Base-by-base conservation (phyloP, 2,113 vertebrate species). In the Ia io region DNA sequence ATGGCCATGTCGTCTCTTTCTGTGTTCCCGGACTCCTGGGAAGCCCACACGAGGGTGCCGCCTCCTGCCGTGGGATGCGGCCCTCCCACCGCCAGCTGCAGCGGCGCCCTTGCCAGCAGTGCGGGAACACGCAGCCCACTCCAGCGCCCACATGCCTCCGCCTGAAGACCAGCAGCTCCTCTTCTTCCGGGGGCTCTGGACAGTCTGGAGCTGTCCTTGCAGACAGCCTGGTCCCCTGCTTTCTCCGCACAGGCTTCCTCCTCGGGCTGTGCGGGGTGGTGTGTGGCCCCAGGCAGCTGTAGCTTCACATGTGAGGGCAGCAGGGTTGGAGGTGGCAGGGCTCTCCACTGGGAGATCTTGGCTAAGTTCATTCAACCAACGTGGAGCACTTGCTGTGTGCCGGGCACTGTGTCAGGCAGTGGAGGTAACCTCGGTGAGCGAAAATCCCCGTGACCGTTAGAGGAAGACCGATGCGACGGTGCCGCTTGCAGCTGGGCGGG, bases 61-160 rank as follows among this genome's bases (percentile, higher is more conserved):
- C 89, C 94, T 96, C 40, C 83, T 95, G 37, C 85, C 91, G 95
- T 95, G 84, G 96, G 95, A 84, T 11, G 42, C 49, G 74, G 69
- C 56, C 83, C 96, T 97, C 96, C 96, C 91, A 97, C 95, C 70
- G 49, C 91, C 95, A 95, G 96, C 97, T 97, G 97, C 93, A 90
- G 95, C 63, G 30, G 53, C 90, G 59, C 51, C 88, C 91, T 93
- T 67, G 59, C 93, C 87, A 95, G 95, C 84, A 69, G 2, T 91
- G 76, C 40, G 0, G 93, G 96, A 97, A 97, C 95, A 94, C 23
- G 80, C 95, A 94, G 94, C 97, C 96, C 96, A 96, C 96, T 42
- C 71, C 88, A 59, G 61, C 79, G 90, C 97, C 95, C 90, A 94
- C 96, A 90, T 80, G 93, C 87, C 78, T 97, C 42, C 71, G 18